A percentile compares a stretch with the other conserved stretches of the same genome.
phyloP scores from a whole-genome alignment of 2,888 invertebrate species.

The Microplitis deprimator region DNA sequence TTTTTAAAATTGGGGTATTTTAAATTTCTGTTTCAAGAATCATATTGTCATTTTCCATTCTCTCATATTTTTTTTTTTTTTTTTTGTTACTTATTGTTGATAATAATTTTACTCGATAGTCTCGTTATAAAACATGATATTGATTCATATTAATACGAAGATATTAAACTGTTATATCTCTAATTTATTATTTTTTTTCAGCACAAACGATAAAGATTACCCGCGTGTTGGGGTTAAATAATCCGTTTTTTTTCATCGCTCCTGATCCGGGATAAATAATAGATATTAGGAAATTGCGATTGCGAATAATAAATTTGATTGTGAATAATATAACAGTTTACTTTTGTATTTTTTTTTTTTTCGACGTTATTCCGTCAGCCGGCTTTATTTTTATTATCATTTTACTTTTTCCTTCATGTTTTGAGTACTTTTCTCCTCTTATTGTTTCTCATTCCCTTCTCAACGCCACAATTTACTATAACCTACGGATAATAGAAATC shows the following conservation, averaged over 20 bases:
- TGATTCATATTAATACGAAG: neutral
- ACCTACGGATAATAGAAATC: neutral
- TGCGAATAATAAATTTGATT: neutral
- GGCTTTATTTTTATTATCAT: conserved; percentile 11
- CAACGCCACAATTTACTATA: conserved; percentile 35
- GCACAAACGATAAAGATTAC: neutral
- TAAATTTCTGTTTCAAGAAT: too few relatives aligned
- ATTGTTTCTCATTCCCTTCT: neutral
- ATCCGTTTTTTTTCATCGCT: neutral
- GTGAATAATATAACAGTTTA: neutral
- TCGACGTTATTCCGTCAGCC: neutral
- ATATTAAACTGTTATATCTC: neutral
- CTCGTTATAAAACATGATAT: neutral
- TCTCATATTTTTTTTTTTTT: too few relatives aligned
- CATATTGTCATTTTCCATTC: too few relatives aligned
- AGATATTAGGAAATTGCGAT: neutral
- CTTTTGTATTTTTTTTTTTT: neutral
- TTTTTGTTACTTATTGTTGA: too few relatives aligned
- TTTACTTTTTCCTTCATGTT: conserved; percentile 18
- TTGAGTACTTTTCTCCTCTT: conserved; percentile 12
- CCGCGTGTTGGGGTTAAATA: neutral
- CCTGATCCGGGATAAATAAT: neutral
- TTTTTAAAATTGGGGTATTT: too few relatives aligned
- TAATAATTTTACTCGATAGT: too few relatives aligned
- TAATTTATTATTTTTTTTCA: neutral